Evolutionary conservation across 1,140 invertebrate genomes (phyloP), one percentile per base, ranked within the genome.

Genomic region (Drosophila eugracilis): DNA sequence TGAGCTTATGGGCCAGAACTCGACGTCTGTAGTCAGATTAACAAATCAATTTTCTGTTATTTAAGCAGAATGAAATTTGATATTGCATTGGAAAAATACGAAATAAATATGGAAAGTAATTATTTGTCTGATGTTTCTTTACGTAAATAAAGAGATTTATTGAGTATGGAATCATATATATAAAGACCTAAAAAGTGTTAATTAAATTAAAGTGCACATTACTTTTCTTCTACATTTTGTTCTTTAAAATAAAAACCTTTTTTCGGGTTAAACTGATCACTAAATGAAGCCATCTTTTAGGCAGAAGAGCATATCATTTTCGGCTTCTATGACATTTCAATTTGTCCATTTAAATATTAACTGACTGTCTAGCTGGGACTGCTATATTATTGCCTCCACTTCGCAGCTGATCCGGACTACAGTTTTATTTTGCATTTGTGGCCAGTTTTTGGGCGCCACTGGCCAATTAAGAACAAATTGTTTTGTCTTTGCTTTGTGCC

Each of bases 391-490:
- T 47, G 60, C 47, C 47, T 10, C 34, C 45, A 21, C 24, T 21
- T 19, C 28, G 21, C 36, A 39, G 36, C 9, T 30, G 62, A 50
- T 65, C 34, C 21, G 36, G 21, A 32, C 26, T 34, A 44, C 26
- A 26, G 21, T 49, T 74, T 74, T 75, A 45, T 65, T 75, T 75
- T 36, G 34, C 52, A 55, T 58, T 65, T 75, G 70, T 75, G 49
- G 65, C 49, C 37, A 57, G 52, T 54, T 70, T 50, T 62, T 22
- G 47, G 59, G 66, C 66, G 66, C 59, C 72, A 55, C n/a, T 81
- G 48, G 78, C 57, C 80, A 86, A 85, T 86, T 85, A 74, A 53
- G 37, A 22, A 44, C 30, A 77, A 65, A 77, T 55, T 81, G 71
- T 78, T 77, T 58, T 59, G 54, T 57, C 28, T 32, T 42, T 52